Evolutionary conservation across 2,113 vertebrate species (phyloP).

Genomic region (Callipepla squamata): DNA sequence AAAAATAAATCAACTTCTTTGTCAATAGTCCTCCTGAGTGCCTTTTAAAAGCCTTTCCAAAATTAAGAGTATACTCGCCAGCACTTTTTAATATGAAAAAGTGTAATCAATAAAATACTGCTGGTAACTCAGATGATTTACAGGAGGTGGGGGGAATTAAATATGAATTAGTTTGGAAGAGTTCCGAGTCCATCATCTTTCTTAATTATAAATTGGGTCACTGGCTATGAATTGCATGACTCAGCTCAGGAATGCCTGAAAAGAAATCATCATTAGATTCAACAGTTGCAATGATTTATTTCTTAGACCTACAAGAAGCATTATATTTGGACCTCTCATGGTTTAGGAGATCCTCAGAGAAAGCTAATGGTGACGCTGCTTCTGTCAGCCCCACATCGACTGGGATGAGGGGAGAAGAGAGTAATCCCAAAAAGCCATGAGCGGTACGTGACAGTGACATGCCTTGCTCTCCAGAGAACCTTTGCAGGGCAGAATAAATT

Average conservation of each 20-base stretch:
- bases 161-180: constrained; percentile 35
- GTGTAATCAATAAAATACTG: constrained; percentile 14
- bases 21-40: not conserved
- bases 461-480: fast-evolving
- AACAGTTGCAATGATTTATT: not conserved
- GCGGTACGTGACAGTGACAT: fast-evolving
- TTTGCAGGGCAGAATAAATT: not conserved
- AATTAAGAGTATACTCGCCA: not conserved
- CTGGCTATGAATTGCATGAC: not conserved
- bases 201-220: constrained; percentile 34
- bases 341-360: not conserved
- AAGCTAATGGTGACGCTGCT: fast-evolving
- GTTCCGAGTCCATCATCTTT: constrained; percentile 34
- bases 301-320: not conserved
- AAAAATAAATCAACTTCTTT: constrained; percentile 18
- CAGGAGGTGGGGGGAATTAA: not conserved
- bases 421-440: not conserved
- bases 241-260: constrained; percentile 28
- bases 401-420: fast-evolving
- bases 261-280: not conserved
- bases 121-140: not conserved
- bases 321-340: not conserved
- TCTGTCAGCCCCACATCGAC: not conserved
- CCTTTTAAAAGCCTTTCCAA: constrained; percentile 45
- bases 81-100: constrained; percentile 38